A percentile compares a stretch with the other conserved stretches of the same genome.
Evolutionary conservation across 2,888 invertebrate genomes (phyloP).

Genomic region (Corbicula japonica): DNA sequence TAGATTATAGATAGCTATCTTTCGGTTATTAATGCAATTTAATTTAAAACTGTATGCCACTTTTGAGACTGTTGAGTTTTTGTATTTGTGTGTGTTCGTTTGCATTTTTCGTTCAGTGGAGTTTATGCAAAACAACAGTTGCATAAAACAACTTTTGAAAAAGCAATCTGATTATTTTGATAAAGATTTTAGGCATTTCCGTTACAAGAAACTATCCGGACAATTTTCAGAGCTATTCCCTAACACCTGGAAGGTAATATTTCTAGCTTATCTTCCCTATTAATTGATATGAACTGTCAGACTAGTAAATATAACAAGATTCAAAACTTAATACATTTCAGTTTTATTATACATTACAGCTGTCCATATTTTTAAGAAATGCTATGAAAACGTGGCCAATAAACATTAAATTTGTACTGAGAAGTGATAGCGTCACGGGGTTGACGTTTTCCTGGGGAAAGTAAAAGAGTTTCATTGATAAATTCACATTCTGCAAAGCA

Average conservation of each 20-base stretch:
- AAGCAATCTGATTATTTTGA: too few species aligned
- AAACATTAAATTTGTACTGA: slow-evolving; percentile 48
- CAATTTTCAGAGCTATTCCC: too few species aligned
- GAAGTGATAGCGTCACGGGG: slow-evolving; percentile 32
- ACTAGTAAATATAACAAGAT: slow-evolving; percentile 48
- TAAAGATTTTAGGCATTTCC: too few species aligned
- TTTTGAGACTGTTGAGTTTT: too few species aligned
- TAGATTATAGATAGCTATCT: too few species aligned
- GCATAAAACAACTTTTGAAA: too few species aligned
- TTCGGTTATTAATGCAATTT: too few species aligned
- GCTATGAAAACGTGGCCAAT: slow-evolving; percentile 29
- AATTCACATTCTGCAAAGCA: slow-evolving; percentile 32
- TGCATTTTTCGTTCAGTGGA: too few species aligned
- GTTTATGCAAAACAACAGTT: too few species aligned
- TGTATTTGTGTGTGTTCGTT: too few species aligned
- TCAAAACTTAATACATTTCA: slow-evolving; percentile 43
- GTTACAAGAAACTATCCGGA: too few species aligned
- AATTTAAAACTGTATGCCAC: too few species aligned
- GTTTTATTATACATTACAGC: slow-evolving; percentile 42
- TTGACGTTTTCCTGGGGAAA: slow-evolving; percentile 1
- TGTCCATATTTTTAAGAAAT: slow-evolving; percentile 35
- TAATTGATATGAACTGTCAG: slow-evolving; percentile 54
- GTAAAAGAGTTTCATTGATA: slow-evolving; percentile 37
- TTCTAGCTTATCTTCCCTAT: slow-evolving; percentile 24
- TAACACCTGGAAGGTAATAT: slow-evolving; percentile 24